Evolutionary conservation across 2,797 vertebrate species (phyloP).

Genomic region (Chaunax sp.): DNA sequence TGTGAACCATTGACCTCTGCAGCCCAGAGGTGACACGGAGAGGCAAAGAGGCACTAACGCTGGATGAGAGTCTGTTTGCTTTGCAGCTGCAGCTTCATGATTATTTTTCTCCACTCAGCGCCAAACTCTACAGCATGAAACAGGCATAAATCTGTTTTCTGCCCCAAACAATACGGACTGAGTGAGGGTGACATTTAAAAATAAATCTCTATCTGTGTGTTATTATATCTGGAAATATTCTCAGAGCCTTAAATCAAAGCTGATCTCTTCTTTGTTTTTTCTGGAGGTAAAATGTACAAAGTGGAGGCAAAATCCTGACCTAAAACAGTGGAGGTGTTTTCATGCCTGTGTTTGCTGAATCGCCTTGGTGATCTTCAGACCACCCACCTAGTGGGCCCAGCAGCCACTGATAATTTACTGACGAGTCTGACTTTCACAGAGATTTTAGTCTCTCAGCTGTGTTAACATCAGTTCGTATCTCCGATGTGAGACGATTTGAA

Average conservation of each 20-base stretch:
- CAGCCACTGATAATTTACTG: slow-evolving; percentile 63
- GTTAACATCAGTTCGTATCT: neutral
- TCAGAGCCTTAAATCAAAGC: slow-evolving; percentile 50
- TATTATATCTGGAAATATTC: slow-evolving; percentile 57
- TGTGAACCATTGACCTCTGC: slow-evolving; percentile 89
- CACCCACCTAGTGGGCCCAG: slow-evolving; percentile 68
- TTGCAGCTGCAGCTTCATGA: slow-evolving; percentile 34
- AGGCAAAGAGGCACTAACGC: slow-evolving; percentile 18
- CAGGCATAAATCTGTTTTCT: slow-evolving; percentile 61
- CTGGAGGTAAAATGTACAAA: slow-evolving; percentile 56
- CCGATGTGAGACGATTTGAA: neutral
- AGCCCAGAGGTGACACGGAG: slow-evolving; percentile 59
- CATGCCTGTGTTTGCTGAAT: slow-evolving; percentile 70
- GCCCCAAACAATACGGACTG: slow-evolving; percentile 16
- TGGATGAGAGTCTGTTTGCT: slow-evolving; percentile 44
- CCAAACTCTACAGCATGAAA: slow-evolving; percentile 52
- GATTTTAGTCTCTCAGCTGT: slow-evolving; percentile 36
- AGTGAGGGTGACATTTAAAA: slow-evolving; percentile 49
- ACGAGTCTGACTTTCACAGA: slow-evolving; percentile 52
- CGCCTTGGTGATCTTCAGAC: slow-evolving; percentile 68
- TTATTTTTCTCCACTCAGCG: slow-evolving; percentile 6
- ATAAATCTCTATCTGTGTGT: slow-evolving; percentile 44
- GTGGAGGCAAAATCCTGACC: slow-evolving; percentile 45
- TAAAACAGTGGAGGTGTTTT: slow-evolving; percentile 57
- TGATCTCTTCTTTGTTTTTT: slow-evolving; percentile 61